A percentile compares a stretch with the other conserved stretches of the same genome.
These are phyloP conservation scores for Mesitornis unicolor DNA, from an alignment of 2,113 vertebrate species.

Conservation along the genomic window DNA sequence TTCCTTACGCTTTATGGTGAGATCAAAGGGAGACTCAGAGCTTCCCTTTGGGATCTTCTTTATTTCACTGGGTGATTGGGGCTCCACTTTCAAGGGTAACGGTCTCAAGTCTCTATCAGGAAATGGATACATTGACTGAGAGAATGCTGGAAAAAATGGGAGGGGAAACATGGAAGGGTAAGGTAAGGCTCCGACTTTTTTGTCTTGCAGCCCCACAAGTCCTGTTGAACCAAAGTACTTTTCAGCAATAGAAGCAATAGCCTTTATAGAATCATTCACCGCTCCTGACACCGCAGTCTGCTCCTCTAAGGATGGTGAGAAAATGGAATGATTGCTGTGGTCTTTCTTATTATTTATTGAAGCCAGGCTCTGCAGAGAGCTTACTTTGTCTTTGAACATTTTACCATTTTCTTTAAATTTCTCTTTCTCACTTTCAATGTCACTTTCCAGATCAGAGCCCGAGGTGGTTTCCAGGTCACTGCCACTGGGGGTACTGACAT, in stretches of 20 bases:
- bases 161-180: slow-evolving; percentile 98
- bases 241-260: slow-evolving; percentile 99
- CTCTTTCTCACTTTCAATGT: slow-evolving; percentile 97
- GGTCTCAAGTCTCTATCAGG: slow-evolving; percentile 92
- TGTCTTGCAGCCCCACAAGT: slow-evolving; percentile 94
- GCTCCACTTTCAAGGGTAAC: slow-evolving; percentile 86
- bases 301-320: slow-evolving; percentile 91
- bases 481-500: slow-evolving; percentile 98
- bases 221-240: slow-evolving; percentile 99
- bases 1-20: slow-evolving; percentile 94
- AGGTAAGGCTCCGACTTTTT: slow-evolving; percentile 92
- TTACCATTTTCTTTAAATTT: slow-evolving; percentile 94
- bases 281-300: slow-evolving; percentile 96
- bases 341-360: slow-evolving; percentile 89
- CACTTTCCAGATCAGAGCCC: slow-evolving; percentile 96
- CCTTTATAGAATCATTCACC: slow-evolving; percentile 99
- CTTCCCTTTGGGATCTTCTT: slow-evolving; percentile 88
- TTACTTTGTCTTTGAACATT: slow-evolving; percentile 90
- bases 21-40: slow-evolving; percentile 93
- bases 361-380: slow-evolving; percentile 84
- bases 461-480: slow-evolving; percentile 98
- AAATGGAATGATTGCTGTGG: slow-evolving; percentile 86
- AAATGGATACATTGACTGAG: slow-evolving; percentile 96
- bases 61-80: slow-evolving; percentile 84
- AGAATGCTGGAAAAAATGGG: slow-evolving; percentile 97